A percentile compares a stretch with the other conserved stretches of the same genome.
phyloP scores from a whole-genome alignment of 2,888 invertebrate species.

The Spilosoma lubricipeda region DNA sequence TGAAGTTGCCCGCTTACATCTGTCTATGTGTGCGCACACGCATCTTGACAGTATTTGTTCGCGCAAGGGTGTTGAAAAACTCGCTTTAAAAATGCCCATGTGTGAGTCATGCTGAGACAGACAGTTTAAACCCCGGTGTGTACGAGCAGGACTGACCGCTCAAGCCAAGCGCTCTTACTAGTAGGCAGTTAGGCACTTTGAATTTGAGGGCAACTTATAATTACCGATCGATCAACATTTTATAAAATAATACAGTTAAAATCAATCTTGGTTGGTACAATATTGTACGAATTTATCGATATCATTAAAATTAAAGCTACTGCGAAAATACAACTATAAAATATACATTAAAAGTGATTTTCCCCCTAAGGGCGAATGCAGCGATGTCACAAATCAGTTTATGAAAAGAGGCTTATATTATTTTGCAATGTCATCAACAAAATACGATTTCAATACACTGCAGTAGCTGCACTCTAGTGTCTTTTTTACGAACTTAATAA shows the following conservation, averaged over 20 bases:
- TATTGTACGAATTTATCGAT: neutral
- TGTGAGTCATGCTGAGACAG: slow-evolving; percentile 44
- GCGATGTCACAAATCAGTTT: neutral
- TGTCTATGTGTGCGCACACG: slow-evolving; percentile 59
- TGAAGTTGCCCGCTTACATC: slow-evolving; percentile 75
- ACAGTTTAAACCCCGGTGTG: neutral
- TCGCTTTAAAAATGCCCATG: slow-evolving; percentile 46
- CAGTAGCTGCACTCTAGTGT: neutral
- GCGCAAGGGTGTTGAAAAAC: slow-evolving; percentile 62
- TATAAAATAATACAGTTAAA: neutral
- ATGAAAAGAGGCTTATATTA: neutral
- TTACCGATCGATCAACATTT: neutral
- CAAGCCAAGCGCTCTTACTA: neutral
- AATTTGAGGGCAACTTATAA: neutral
- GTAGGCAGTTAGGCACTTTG: neutral
- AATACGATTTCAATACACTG: neutral
- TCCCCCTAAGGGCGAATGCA: neutral
- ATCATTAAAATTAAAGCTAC: neutral
- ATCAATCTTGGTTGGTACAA: neutral
- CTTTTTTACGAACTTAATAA: neutral
- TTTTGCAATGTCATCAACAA: neutral
- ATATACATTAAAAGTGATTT: neutral
- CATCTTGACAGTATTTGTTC: slow-evolving; percentile 49
- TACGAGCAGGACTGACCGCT: slow-evolving; percentile 6
- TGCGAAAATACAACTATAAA: neutral